Percentiles rank a stretch among this genome's conserved stretches.
These are phyloP conservation scores for Lasioglossum vierecki DNA, from an alignment of 2,888 invertebrate genomes.

Conservation along the genomic window DNA sequence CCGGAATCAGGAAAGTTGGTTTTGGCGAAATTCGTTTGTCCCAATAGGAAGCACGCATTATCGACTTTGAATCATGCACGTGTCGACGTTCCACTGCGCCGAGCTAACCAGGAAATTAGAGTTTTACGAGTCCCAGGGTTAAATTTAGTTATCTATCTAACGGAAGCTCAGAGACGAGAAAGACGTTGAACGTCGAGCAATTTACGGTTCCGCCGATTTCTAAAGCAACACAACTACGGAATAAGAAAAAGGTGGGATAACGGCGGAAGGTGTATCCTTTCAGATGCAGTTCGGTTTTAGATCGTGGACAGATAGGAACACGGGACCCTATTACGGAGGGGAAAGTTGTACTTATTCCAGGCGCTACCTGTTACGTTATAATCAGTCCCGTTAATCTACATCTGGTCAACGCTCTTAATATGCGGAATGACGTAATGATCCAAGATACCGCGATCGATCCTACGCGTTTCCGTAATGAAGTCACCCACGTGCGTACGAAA, in stretches of 20 bases:
- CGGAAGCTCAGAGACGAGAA: not conserved
- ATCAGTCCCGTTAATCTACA: slow-evolving; percentile 37
- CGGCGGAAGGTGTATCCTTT: not conserved
- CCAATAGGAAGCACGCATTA: slow-evolving; percentile 17
- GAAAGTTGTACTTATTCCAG: slow-evolving; percentile 33
- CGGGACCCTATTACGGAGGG: slow-evolving; percentile 1
- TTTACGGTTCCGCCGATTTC: not conserved
- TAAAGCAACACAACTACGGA: not conserved
- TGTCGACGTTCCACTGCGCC: slow-evolving; percentile 18
- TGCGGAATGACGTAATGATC: slow-evolving; percentile 40
- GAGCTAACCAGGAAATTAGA: slow-evolving; percentile 45
- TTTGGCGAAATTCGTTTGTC: slow-evolving; percentile 14
- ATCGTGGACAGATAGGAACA: not conserved
- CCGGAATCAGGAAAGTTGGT: not conserved
- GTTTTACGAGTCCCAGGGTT: not conserved
- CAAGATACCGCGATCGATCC: slow-evolving; percentile 47
- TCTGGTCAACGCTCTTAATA: slow-evolving; percentile 26
- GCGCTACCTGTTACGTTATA: slow-evolving; percentile 36
- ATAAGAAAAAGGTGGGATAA: not conserved
- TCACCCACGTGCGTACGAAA: slow-evolving; percentile 47
- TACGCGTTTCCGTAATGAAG: slow-evolving; percentile 51
- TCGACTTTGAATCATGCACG: slow-evolving; percentile 40
- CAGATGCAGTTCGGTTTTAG: not conserved
- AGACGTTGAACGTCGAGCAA: not conserved
- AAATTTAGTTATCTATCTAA: slow-evolving; percentile 2